Conservation (phyloP, 2,797 vertebrate species). For the Danio jaintianensis region DNA sequence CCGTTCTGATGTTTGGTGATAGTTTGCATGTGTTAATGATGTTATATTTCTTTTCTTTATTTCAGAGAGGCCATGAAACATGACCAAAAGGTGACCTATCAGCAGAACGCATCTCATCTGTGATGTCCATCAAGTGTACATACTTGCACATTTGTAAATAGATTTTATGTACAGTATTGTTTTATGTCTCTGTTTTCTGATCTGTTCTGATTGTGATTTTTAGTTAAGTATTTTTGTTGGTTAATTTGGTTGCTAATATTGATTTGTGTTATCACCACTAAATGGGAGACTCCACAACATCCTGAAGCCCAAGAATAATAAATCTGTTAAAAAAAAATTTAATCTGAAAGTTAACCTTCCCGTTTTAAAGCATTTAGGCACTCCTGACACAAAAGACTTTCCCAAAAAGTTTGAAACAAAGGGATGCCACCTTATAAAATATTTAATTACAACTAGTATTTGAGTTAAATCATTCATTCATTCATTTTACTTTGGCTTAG, state of each 20-base stretch:
- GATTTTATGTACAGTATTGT: conserved; percentile 50
- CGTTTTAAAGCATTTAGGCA: not conserved
- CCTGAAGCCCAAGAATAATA: not conserved
- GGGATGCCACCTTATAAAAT: not conserved
- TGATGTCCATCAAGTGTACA: conserved; percentile 10
- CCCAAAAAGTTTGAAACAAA: not conserved
- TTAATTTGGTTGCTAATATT: not conserved
- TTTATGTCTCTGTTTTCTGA: not conserved
- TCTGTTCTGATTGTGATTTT: not conserved
- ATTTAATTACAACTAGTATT: too few relatives aligned
- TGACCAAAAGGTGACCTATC: conserved; percentile 58
- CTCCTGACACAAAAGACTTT: not conserved
- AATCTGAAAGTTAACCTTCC: not conserved
- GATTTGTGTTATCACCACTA: not conserved
- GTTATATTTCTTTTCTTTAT: not conserved
- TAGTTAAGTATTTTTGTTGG: not conserved
- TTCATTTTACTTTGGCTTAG: too few relatives aligned
- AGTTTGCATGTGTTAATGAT: not conserved
- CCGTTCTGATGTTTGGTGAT: not conserved
- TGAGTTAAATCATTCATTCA: too few relatives aligned
- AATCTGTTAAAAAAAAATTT: conserved; percentile 11
- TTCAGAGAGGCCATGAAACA: conserved; percentile 61
- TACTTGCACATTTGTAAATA: conserved; percentile 12
- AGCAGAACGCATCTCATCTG: not conserved
- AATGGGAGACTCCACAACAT: not conserved